A percentile compares a stretch with the other conserved stretches of the same genome.
These are phyloP conservation scores for Melanotaenia trifasciata DNA, from an alignment of 2,797 vertebrate genomes.

Conservation along the genomic window DNA sequence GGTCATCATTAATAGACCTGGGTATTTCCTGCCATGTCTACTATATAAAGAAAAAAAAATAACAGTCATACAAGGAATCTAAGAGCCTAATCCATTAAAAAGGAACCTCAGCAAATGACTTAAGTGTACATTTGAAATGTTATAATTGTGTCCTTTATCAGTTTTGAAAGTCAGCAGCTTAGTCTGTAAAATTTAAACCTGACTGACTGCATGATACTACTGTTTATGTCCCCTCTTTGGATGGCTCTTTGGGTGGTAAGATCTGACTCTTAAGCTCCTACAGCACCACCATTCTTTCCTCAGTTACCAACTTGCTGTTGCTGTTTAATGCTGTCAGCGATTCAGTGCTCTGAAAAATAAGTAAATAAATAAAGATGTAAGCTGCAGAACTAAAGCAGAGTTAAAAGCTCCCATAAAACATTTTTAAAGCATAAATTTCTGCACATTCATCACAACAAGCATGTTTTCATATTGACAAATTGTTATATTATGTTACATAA, in stretches of 20 bases:
- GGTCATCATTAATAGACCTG: not conserved
- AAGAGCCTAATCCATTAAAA: not conserved
- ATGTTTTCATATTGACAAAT: not conserved
- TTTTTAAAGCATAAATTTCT: not conserved
- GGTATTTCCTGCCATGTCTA: not conserved
- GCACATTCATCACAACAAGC: too few species aligned
- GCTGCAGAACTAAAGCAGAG: not conserved
- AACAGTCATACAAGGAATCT: not conserved
- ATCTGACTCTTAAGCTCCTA: not conserved
- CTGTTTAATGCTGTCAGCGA: not conserved
- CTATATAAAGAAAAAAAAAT: not conserved
- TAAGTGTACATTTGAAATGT: not conserved
- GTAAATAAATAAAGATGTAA: not conserved
- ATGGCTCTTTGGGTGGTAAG: not conserved
- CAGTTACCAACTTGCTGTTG: not conserved
- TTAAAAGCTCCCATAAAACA: not conserved
- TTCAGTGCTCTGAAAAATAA: not conserved
- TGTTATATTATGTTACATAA: too few species aligned
- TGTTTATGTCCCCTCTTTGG: not conserved
- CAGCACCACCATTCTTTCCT: not conserved
- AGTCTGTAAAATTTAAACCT: not conserved
- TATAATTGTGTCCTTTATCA: not conserved
- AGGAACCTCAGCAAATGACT: not conserved
- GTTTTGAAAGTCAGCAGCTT: not conserved
- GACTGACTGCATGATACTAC: not conserved